A percentile compares a stretch with the other conserved stretches of the same genome.
Conservation (phyloP, 2,113 vertebrate genomes). For the Stigmatopora argus region DNA sequence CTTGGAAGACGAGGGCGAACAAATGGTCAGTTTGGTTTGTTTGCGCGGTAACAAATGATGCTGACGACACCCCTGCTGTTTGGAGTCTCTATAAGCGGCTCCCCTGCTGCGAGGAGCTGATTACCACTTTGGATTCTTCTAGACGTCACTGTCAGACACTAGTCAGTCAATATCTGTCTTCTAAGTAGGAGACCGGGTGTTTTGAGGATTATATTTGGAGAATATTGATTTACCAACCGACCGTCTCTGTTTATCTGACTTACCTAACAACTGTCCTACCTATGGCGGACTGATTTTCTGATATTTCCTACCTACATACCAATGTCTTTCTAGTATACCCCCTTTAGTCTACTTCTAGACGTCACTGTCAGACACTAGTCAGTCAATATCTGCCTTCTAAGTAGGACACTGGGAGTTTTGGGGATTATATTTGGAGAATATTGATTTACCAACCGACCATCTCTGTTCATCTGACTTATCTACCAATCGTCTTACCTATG, state of each 20-base stretch:
- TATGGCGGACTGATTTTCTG: no score
- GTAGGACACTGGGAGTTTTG: conserved; percentile 1
- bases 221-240: background rate
- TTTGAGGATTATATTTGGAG: conserved; percentile 30
- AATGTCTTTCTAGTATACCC: no score
- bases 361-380: conserved; percentile 7
- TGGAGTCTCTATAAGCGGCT: conserved; percentile 23
- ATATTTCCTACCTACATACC: no score
- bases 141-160: background rate
- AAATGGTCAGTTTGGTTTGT: conserved; percentile 51
- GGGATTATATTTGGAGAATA: conserved; percentile 29
- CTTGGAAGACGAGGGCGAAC: conserved; percentile 11
- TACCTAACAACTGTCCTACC: no score
- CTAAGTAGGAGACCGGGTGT: conserved; percentile 2
- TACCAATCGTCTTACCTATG: no score
- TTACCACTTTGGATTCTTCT: conserved; percentile 25
- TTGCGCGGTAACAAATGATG: conserved; percentile 47
- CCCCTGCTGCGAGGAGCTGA: conserved; percentile 38
- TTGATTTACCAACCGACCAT: background rate
- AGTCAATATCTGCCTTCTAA: conserved; percentile 20
- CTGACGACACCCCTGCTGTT: conserved; percentile 32
- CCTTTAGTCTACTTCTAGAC: no score
- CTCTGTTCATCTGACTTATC: no score
- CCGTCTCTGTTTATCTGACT: no score
- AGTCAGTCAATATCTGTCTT: conserved; percentile 19